Percentiles rank a stretch among this genome's conserved stretches.
Evolutionary conservation across 2,888 invertebrate species (phyloP).

Genomic region (Geotrupes spiniger): DNA sequence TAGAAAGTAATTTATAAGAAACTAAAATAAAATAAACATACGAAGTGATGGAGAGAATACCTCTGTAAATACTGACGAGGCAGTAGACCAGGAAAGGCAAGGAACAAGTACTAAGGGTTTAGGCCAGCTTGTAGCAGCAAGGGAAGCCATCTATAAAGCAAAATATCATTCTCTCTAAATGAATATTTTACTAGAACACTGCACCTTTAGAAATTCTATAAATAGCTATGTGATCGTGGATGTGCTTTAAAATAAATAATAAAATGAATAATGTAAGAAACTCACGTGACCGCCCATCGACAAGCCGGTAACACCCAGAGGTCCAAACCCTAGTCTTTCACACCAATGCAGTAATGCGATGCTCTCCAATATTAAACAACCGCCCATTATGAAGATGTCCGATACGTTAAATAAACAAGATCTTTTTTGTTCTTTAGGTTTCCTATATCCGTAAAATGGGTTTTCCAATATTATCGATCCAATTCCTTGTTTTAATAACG

Average conservation of each 20-base stretch:
- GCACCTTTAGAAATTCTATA: conserved; percentile 12
- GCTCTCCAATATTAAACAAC: conserved; percentile 90
- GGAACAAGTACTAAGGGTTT: conserved; percentile 92
- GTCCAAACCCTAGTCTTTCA: conserved; percentile 85
- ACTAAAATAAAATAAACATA: not conserved
- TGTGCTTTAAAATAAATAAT: conserved; percentile 11
- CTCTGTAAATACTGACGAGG: conserved; percentile 91
- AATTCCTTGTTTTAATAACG: conserved; percentile 86
- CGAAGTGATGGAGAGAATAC: conserved; percentile 47
- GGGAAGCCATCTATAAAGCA: conserved; percentile 84
- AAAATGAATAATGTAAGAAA: conserved; percentile 29
- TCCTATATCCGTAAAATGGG: conserved; percentile 90
- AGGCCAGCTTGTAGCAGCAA: conserved; percentile 95
- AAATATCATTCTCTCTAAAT: conserved; percentile 18
- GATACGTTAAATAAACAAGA: conserved; percentile 93
- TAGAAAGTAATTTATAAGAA: conserved; percentile 47
- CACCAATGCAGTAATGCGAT: conserved; percentile 93
- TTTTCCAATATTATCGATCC: conserved; percentile 94
- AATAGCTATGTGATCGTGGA: conserved; percentile 14
- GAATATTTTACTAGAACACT: conserved; percentile 16
- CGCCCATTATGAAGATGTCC: conserved; percentile 99
- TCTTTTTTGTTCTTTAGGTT: conserved; percentile 82
- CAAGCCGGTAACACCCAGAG: conserved; percentile 90
- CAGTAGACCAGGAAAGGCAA: conserved; percentile 96
- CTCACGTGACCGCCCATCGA: conserved; percentile 98